phyloP scores from a whole-genome alignment of 2,888 invertebrate genomes.

The Gibbula magus region DNA sequence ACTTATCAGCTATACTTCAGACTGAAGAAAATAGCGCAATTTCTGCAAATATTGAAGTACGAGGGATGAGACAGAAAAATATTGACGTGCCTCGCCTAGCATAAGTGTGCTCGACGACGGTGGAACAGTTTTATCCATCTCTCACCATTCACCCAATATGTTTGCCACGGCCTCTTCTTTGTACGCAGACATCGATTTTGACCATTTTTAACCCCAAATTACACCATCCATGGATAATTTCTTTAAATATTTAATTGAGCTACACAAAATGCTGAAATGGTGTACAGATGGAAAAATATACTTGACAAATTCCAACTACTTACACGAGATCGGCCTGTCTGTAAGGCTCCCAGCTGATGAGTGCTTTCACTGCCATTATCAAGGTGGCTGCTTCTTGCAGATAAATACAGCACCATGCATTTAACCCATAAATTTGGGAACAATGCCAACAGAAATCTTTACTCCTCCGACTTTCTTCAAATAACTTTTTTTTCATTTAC shows the following conservation, averaged over 20 bases:
- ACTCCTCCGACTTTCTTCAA: too few relatives aligned
- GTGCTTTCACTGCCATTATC: too few relatives aligned
- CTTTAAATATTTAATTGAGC: not conserved
- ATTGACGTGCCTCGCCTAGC: not conserved
- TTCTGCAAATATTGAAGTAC: constrained; percentile 17
- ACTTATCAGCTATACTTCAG: constrained; percentile 16
- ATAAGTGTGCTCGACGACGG: not conserved
- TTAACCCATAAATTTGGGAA: too few relatives aligned
- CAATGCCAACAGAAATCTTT: too few relatives aligned
- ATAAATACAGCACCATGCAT: too few relatives aligned
- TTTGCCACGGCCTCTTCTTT: not conserved
- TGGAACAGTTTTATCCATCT: not conserved
- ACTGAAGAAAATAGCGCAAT: constrained; percentile 11
- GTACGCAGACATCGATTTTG: not conserved
- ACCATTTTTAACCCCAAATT: not conserved
- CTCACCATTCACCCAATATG: not conserved
- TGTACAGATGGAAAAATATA: not conserved
- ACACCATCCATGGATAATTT: constrained; percentile 1
- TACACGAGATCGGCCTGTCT: too few relatives aligned
- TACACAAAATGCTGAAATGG: not conserved
- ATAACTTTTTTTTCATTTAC: too few relatives aligned
- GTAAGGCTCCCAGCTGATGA: too few relatives aligned
- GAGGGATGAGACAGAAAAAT: not conserved
- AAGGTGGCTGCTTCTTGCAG: too few relatives aligned
- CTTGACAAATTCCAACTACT: too few relatives aligned